Evolutionary conservation across 2,113 vertebrate species (phyloP).

Genomic region (Albula glossodonta): DNA sequence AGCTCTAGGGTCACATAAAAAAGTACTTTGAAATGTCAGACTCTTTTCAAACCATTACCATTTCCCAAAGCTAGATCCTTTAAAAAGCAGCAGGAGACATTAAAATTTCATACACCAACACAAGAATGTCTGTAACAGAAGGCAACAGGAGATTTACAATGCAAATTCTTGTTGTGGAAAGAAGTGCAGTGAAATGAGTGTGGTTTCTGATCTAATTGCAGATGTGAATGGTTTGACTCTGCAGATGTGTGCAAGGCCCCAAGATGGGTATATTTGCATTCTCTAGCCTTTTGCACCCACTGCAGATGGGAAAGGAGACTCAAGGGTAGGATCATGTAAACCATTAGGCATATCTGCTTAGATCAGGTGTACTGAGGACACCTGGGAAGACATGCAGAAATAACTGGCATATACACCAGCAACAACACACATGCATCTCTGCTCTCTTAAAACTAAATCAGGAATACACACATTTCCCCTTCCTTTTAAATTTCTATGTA

Average conservation of each 20-base stretch:
- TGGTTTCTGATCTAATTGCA: background rate
- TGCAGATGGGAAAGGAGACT: background rate
- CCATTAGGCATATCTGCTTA: too few species aligned
- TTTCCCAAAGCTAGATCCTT: background rate
- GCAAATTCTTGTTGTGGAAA: background rate
- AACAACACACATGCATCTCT: too few species aligned
- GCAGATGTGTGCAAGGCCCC: background rate
- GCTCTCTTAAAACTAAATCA: too few species aligned
- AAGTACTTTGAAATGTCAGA: constrained; percentile 11
- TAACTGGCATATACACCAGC: too few species aligned
- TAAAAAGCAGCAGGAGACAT: background rate
- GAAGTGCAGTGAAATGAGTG: constrained; percentile 6
- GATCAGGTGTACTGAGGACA: too few species aligned
- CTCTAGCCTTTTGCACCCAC: background rate
- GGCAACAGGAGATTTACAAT: constrained; percentile 9
- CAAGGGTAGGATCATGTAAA: too few species aligned
- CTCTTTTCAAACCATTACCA: background rate
- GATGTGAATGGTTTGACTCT: background rate
- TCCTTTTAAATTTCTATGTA: too few species aligned
- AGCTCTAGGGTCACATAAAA: background rate
- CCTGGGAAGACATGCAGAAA: too few species aligned
- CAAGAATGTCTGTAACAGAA: constrained; percentile 8
- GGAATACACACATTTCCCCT: too few species aligned
- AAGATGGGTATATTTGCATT: background rate
- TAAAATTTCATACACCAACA: constrained; percentile 2